These are phyloP conservation scores for Tetrax tetrax DNA, from an alignment of 2,113 vertebrate genomes.

Conservation along the genomic window DNA sequence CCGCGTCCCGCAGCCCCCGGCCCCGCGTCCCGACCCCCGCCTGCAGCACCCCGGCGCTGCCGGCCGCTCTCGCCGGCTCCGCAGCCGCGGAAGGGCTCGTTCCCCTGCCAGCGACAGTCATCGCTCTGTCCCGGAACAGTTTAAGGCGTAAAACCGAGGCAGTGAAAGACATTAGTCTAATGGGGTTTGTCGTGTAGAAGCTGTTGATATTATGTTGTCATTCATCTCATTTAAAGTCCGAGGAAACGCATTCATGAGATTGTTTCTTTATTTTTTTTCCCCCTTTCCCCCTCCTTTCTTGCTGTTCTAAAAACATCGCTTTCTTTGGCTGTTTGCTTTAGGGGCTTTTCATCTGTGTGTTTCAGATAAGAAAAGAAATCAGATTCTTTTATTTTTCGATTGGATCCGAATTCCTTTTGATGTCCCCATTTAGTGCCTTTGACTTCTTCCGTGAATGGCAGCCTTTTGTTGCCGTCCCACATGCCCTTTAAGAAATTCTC, in stretches of 20 bases:
- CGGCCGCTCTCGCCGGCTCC: neutral
- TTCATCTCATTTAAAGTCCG: conserved; percentile 72
- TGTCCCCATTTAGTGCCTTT: conserved; percentile 81
- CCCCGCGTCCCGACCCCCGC: neutral
- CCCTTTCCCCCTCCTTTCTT: conserved; percentile 74
- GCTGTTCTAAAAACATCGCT: conserved; percentile 67
- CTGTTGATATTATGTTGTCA: conserved; percentile 75
- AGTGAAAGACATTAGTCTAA: conserved; percentile 67
- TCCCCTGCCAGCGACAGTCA: conserved; percentile 25
- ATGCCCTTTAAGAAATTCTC: conserved; percentile 75
- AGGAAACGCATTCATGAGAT: conserved; percentile 82
- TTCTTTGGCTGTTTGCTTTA: conserved; percentile 89
- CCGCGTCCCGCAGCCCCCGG: neutral
- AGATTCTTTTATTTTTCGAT: conserved; percentile 82
- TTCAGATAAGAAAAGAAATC: conserved; percentile 80
- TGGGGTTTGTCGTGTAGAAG: conserved; percentile 63
- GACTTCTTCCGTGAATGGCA: conserved; percentile 82
- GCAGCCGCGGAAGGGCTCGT: conserved; percentile 9
- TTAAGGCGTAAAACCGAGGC: conserved; percentile 45
- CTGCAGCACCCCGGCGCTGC: neutral
- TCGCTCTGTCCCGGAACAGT: conserved; percentile 1
- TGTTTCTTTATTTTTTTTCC: conserved; percentile 75
- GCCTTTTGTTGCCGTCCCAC: conserved; percentile 78
- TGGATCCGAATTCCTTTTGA: conserved; percentile 86
- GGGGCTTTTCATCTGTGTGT: conserved; percentile 77